A percentile compares a stretch with the other conserved stretches of the same genome.
Evolutionary conservation across 2,797 vertebrate genomes (phyloP).

Genomic region (Sparidentex hasta): DNA sequence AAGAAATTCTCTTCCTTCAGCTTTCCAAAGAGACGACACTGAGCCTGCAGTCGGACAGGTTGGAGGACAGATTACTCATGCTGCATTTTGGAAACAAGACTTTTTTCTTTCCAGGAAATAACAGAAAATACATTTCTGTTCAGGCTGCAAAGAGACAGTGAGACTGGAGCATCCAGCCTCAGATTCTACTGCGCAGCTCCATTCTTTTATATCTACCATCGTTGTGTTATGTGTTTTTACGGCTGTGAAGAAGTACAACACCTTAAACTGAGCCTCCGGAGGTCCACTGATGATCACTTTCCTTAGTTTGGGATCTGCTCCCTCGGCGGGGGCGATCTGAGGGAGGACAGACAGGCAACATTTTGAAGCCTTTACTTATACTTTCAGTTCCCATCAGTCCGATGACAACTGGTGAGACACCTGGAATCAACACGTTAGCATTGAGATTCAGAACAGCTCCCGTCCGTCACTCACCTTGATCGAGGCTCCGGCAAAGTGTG

Average conservation of each 20-base stretch:
- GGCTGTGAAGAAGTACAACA: constrained; percentile 61
- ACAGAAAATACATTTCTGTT: not conserved
- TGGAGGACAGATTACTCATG: constrained; percentile 19
- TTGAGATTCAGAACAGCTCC: constrained; percentile 18
- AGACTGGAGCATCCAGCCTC: not conserved
- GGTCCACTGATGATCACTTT: constrained; percentile 98
- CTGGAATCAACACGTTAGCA: constrained; percentile 3
- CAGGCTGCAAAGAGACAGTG: not conserved
- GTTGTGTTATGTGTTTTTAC: constrained; percentile 6
- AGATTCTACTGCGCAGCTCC: not conserved
- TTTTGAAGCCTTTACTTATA: constrained; percentile 12
- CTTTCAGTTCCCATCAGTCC: constrained; percentile 11
- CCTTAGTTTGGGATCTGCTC: constrained; percentile 94
- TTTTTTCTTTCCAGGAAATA: not conserved
- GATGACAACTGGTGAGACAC: constrained; percentile 1
- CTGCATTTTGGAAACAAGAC: not conserved
- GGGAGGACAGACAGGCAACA: not conserved
- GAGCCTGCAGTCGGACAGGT: constrained; percentile 85
- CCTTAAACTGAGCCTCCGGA: constrained; percentile 99
- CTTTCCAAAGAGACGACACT: constrained; percentile 99
- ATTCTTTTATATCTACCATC: constrained; percentile 3
- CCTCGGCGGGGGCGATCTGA: constrained; percentile 97
- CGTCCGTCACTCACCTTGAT: constrained; percentile 91
- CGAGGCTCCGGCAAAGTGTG: constrained; percentile 97
- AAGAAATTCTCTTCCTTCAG: constrained; percentile 99